Percentiles rank a stretch among this genome's conserved stretches.
These are phyloP conservation scores for Argyrosomus japonicus DNA, from an alignment of 2,113 vertebrate species.

Conservation along the genomic window DNA sequence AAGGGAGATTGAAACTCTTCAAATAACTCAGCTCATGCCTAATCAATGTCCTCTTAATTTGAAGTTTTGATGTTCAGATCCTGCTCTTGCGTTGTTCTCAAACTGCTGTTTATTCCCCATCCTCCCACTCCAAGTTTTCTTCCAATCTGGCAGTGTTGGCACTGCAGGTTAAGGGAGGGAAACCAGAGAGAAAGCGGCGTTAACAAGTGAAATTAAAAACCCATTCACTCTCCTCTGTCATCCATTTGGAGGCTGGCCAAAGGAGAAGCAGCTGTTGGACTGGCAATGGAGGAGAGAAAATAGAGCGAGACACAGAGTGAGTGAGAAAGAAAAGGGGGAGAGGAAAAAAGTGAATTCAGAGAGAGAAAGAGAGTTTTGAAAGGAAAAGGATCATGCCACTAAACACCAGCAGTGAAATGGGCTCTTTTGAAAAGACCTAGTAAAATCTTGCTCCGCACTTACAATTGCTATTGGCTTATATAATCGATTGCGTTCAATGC, in stretches of 20 bases:
- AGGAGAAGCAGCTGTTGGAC: slow-evolving; percentile 69
- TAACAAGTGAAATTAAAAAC: slow-evolving; percentile 80
- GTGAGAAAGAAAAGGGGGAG: too few relatives aligned
- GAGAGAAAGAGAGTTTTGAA: slow-evolving; percentile 2
- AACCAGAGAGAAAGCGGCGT: slow-evolving; percentile 42
- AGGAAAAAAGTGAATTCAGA: slow-evolving; percentile 5
- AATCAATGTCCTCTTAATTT: slow-evolving; percentile 63
- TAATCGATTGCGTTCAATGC: slow-evolving; percentile 31
- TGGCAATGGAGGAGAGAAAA: slow-evolving; percentile 23
- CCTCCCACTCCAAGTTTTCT: slow-evolving; percentile 24
- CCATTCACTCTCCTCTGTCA: slow-evolving; percentile 72
- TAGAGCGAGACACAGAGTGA: neutral
- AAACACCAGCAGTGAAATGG: slow-evolving; percentile 6
- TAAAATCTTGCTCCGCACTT: slow-evolving; percentile 15
- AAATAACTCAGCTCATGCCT: slow-evolving; percentile 15
- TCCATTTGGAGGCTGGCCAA: slow-evolving; percentile 70
- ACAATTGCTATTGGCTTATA: slow-evolving; percentile 7
- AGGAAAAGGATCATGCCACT: slow-evolving; percentile 12
- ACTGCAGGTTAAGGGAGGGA: slow-evolving; percentile 44
- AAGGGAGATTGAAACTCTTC: slow-evolving; percentile 33
- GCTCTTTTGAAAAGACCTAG: slow-evolving; percentile 21
- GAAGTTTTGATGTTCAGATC: slow-evolving; percentile 42
- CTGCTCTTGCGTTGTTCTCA: slow-evolving; percentile 36
- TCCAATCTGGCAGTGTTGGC: slow-evolving; percentile 38
- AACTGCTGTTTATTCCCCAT: slow-evolving; percentile 34